A percentile compares a stretch with the other conserved stretches of the same genome.
These are phyloP conservation scores for Halcyon leucocephala DNA, from an alignment of 2,797 vertebrate genomes.

Conservation along the genomic window DNA sequence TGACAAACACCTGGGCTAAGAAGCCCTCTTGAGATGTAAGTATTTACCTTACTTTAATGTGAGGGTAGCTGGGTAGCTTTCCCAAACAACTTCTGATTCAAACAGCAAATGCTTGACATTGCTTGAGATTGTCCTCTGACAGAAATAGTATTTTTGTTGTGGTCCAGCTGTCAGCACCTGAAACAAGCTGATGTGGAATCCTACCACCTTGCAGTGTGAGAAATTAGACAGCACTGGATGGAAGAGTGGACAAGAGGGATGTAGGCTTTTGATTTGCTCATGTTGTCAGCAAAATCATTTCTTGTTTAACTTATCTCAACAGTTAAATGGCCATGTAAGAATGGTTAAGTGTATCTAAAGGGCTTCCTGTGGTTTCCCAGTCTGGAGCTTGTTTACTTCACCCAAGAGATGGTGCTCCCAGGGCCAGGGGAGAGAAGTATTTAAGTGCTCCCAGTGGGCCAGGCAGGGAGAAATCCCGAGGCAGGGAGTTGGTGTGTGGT, in stretches of 20 bases:
- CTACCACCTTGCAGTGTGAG: neutral
- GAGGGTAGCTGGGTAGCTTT: neutral
- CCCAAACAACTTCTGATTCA: neutral
- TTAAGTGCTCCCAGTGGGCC: neutral
- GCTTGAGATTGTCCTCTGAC: neutral
- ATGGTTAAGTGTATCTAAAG: neutral
- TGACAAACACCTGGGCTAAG: neutral
- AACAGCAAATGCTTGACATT: neutral
- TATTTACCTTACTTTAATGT: neutral
- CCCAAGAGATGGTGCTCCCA: neutral
- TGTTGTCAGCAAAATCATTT: neutral
- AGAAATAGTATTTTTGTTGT: neutral
- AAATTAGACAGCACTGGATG: neutral
- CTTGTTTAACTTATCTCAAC: neutral
- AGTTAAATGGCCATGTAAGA: neutral
- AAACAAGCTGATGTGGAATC: neutral
- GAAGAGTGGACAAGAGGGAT: neutral
- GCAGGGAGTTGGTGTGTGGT: neutral
- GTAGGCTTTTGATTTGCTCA: neutral
- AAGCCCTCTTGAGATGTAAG: neutral
- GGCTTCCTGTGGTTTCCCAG: neutral
- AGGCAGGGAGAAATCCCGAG: neutral
- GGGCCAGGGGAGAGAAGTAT: neutral
- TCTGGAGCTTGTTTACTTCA: conserved; percentile 5
- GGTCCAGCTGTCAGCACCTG: neutral